Conservation (phyloP, 2,797 vertebrate species). For the Nyctibius grandis region DNA sequence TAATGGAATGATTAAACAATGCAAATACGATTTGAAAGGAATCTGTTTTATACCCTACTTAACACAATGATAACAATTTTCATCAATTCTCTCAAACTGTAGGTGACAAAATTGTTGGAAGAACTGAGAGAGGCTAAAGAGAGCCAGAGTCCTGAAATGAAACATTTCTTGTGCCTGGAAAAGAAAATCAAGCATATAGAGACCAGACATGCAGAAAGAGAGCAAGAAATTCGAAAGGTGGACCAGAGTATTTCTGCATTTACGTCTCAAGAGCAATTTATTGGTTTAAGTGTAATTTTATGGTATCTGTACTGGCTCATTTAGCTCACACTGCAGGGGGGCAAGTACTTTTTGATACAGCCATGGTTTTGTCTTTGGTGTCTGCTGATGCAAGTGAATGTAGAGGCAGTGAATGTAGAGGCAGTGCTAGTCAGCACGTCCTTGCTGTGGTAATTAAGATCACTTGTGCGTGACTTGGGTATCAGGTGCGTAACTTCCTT, state of each 20-base stretch:
- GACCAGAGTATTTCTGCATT: background rate
- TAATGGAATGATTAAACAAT: background rate
- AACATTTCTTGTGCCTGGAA: constrained; percentile 83
- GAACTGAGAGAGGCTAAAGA: constrained; percentile 89
- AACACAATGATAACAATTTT: background rate
- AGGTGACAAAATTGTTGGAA: constrained; percentile 86
- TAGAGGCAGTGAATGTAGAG: no score
- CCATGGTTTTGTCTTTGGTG: background rate
- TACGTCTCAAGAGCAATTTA: background rate
- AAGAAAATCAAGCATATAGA: constrained; percentile 88
- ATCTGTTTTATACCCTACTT: background rate
- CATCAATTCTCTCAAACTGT: background rate
- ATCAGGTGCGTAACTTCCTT: background rate
- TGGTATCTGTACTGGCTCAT: background rate
- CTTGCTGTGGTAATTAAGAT: background rate
- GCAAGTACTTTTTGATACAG: background rate
- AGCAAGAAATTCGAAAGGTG: constrained; percentile 90
- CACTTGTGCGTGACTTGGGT: accelerated
- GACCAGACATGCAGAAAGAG: constrained; percentile 81
- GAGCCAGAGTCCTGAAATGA: constrained; percentile 85
- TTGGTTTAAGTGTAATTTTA: background rate
- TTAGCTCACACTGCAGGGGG: background rate
- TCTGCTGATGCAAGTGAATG: background rate
- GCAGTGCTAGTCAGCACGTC: background rate
- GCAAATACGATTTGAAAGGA: background rate